phyloP scores from a whole-genome alignment of 2,113 vertebrate genomes.

The Ranitomeya imitator region DNA sequence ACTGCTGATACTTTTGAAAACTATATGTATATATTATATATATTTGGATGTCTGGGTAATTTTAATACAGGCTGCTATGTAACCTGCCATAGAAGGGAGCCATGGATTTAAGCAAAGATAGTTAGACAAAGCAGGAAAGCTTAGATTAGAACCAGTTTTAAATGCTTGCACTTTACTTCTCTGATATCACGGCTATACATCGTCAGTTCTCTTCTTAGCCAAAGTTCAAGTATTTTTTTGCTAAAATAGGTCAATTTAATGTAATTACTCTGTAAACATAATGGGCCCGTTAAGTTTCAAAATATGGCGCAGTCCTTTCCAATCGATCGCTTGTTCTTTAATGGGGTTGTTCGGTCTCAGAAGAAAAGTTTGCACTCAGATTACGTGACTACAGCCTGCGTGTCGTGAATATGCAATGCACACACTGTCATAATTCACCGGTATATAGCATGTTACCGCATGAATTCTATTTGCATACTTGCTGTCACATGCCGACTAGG shows the following conservation, averaged over 20 bases:
- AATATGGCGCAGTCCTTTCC: slow-evolving; percentile 8
- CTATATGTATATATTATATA: background rate
- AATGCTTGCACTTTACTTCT: slow-evolving; percentile 32
- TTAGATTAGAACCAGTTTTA: slow-evolving; percentile 8
- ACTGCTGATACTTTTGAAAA: background rate
- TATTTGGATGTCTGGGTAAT: background rate
- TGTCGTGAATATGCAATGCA: no score
- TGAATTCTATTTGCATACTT: no score
- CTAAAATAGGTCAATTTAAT: slow-evolving; percentile 44
- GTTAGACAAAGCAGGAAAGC: background rate
- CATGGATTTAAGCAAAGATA: background rate
- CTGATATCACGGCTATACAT: slow-evolving; percentile 4
- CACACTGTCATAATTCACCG: no score
- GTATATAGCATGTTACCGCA: no score
- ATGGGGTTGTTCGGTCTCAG: no score
- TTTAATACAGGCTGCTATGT: background rate
- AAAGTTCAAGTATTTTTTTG: slow-evolving; percentile 73
- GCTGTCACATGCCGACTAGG: no score
- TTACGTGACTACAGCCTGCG: no score
- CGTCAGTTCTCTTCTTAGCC: background rate
- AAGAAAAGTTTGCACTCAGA: no score
- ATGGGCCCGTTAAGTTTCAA: background rate
- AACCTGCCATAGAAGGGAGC: background rate
- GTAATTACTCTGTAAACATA: slow-evolving; percentile 44
- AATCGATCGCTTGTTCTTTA: background rate